Evolutionary conservation across 2,888 invertebrate genomes (phyloP), one percentile per base, ranked within the genome.

Genomic region (Drosophila mayaguana): DNA sequence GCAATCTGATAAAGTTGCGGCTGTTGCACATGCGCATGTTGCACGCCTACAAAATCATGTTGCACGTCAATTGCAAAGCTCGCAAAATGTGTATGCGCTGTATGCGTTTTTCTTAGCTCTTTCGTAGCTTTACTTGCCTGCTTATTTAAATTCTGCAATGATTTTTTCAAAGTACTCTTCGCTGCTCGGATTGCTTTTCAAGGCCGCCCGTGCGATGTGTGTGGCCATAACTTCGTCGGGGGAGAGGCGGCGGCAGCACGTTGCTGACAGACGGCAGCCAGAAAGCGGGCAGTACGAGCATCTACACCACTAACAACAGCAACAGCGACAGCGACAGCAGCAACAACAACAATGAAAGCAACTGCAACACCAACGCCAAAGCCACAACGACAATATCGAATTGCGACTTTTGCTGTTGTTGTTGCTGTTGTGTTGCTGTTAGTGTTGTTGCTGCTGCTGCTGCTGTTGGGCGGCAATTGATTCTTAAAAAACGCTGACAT

Each of bases 41-140:
- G 90, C 83, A 89, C 92, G 92, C 92, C 92, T 91, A 92, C 92
- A 92, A 92, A 92, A 91, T 91, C 92, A 90, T 92, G 92, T 92
- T 91, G 91, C 90, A 88, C 89, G 92, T 92, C 92, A 92, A 83
- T 89, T 80, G 82, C 69, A 67, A 53, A 60, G 71, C 64, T 62
- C 63, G 74, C 67, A 63, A 72, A 73, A 70, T 78, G 67, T 84
- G 78, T 69, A 56, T 59, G 69, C 53, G 60, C 65, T 75, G 63
- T 60, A 40, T 73, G 63, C 63, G 57, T 79, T 78, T 73, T 75
- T 72, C 71, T 61, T 69, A 56, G 32, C 55, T 43, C 36, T 42
- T 69, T 38, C 55, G 48, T 46, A 53, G 20, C 57, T 42, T 61
- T 54, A 61, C 55, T 66, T 64, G 69, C 79, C 78, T 81, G 84